Evolutionary conservation across 2,888 invertebrate species (phyloP).

Genomic region (Deilephila porcellus): DNA sequence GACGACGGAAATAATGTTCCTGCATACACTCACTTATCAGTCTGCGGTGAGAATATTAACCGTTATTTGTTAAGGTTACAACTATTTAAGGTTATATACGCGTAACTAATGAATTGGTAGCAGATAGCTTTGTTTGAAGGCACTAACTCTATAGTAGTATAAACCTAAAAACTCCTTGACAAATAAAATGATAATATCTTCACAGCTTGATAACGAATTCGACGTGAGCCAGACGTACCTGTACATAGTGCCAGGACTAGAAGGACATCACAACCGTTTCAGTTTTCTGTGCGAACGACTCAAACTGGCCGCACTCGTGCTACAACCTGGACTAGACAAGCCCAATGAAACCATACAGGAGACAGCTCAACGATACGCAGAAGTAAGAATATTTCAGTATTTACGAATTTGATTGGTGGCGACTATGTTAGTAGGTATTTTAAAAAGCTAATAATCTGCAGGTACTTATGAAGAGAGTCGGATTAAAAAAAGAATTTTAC

Average conservation of each 20-base stretch:
- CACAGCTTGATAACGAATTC: constrained; percentile 58
- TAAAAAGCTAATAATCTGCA: constrained; percentile 38
- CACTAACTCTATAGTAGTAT: too few species aligned
- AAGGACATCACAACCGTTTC: constrained; percentile 59
- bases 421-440: background rate
- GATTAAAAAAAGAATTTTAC: constrained; percentile 49
- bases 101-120: background rate
- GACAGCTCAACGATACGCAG: constrained; percentile 50
- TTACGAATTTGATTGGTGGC: background rate
- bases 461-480: constrained; percentile 49
- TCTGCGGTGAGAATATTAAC: constrained; percentile 33
- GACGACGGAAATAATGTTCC: constrained; percentile 55
- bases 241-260: constrained; percentile 61
- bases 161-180: too few species aligned
- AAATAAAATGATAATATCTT: too few species aligned
- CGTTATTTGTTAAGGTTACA: background rate
- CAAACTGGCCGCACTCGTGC: constrained; percentile 58
- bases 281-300: constrained; percentile 51
- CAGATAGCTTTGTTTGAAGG: too few species aligned
- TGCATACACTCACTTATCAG: constrained; percentile 51
- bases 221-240: constrained; percentile 50
- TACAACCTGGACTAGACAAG: constrained; percentile 60
- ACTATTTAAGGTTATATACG: too few species aligned
- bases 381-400: constrained; percentile 40
- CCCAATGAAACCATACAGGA: constrained; percentile 50